Conservation (phyloP, 2,888 invertebrate species). For the Idaea dimidiata region DNA sequence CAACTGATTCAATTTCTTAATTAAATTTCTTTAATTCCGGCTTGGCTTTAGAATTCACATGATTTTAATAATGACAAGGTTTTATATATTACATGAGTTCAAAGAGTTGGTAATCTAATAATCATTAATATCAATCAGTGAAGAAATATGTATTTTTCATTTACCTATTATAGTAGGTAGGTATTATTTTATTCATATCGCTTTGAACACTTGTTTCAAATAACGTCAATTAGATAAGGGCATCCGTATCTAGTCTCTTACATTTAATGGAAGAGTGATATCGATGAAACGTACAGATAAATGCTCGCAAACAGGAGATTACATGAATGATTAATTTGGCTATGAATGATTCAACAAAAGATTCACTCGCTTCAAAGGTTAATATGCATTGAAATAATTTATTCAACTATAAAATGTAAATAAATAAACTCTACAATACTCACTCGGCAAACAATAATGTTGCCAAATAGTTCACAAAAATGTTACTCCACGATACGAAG, state of each 20-base stretch:
- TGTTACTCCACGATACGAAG: slow-evolving; percentile 21
- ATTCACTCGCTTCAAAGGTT: not conserved
- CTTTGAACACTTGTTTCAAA: not conserved
- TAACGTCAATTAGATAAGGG: not conserved
- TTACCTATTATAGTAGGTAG: not conserved
- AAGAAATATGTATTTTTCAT: not conserved
- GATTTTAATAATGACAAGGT: not conserved
- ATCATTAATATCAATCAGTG: not conserved
- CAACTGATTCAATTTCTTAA: not conserved
- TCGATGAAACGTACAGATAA: not conserved
- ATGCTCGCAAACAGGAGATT: not conserved
- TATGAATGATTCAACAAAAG: not conserved
- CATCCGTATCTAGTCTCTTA: not conserved
- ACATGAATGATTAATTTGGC: not conserved
- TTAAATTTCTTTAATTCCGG: too few species aligned
- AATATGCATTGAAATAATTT: not conserved
- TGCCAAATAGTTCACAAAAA: slow-evolving; percentile 15
- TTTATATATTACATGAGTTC: too few species aligned
- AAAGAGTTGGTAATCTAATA: not conserved
- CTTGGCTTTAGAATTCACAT: not conserved
- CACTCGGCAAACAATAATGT: slow-evolving; percentile 15
- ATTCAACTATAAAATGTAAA: too few species aligned
- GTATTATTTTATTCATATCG: not conserved
- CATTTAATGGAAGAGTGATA: not conserved
- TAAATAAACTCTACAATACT: slow-evolving; percentile 10